Conservation (phyloP, 1,140 invertebrate species). For the Triops longicaudatus region DNA sequence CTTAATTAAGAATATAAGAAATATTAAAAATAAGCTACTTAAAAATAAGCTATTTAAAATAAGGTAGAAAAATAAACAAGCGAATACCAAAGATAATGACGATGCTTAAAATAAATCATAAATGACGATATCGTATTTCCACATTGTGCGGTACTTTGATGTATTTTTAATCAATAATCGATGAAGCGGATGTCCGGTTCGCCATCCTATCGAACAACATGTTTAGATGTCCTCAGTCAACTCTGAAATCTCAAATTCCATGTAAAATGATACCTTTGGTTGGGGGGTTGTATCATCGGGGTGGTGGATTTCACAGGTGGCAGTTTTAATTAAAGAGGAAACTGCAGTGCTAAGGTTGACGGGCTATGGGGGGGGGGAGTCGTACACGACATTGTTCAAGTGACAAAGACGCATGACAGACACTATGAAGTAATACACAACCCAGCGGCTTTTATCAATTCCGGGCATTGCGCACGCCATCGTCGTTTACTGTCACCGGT, state of each 20-base stretch:
- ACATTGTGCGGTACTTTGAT: no score
- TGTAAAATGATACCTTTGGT: no score
- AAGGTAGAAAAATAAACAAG: no score
- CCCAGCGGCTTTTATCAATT: not conserved
- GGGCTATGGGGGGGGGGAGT: not conserved
- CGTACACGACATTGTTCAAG: not conserved
- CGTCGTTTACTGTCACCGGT: not conserved
- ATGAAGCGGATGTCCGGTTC: not conserved
- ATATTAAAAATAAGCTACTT: no score
- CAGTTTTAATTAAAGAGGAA: not conserved
- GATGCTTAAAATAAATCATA: no score
- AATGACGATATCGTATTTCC: no score
- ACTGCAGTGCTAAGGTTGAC: not conserved
- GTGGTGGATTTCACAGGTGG: not conserved
- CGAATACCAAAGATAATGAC: no score
- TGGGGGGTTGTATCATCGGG: not conserved
- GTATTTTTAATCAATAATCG: not conserved
- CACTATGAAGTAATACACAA: not conserved
- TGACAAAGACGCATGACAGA: not conserved
- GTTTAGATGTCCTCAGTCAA: not conserved
- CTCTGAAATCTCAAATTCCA: no score
- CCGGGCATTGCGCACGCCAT: constrained; percentile 5
- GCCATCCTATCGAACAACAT: not conserved
- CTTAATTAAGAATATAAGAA: no score
- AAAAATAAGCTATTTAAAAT: no score